phyloP scores from a whole-genome alignment of 2,113 vertebrate genomes.

The Protomyctophum bolini region DNA sequence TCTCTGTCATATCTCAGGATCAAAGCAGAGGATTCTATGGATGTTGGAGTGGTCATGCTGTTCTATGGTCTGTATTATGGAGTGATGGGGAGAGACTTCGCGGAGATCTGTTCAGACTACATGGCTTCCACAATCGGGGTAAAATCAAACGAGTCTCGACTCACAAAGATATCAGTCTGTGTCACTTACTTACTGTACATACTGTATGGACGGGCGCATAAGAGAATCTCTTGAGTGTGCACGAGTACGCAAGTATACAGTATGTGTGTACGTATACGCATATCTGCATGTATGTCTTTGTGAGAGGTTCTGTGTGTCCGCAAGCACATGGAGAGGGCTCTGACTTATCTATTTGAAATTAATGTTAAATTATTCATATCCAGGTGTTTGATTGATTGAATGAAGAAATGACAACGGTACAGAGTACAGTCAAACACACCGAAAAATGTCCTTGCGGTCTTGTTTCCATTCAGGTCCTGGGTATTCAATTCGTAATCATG shows the following conservation, averaged over 20 bases:
- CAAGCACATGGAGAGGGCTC: too few relatives aligned
- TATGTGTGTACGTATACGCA: not conserved
- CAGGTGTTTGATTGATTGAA: not conserved
- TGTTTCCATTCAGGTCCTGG: too few relatives aligned
- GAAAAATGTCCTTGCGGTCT: too few relatives aligned
- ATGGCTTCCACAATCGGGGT: conserved; percentile 77
- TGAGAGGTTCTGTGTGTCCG: too few relatives aligned
- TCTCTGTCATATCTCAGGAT: conserved; percentile 57
- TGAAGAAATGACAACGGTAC: not conserved
- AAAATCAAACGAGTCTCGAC: not conserved
- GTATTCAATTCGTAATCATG: too few relatives aligned
- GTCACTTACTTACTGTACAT: too few relatives aligned
- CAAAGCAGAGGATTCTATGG: conserved; percentile 76
- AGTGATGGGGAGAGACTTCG: conserved; percentile 75
- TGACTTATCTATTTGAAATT: too few relatives aligned
- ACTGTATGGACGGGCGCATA: too few relatives aligned
- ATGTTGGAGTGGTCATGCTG: conserved; percentile 74
- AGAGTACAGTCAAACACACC: too few relatives aligned
- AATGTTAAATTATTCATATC: not conserved
- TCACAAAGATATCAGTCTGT: too few relatives aligned
- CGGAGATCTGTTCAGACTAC: conserved; percentile 80
- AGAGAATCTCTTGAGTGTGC: too few relatives aligned
- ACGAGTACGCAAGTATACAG: not conserved
- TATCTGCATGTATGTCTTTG: not conserved
- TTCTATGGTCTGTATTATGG: conserved; percentile 79